phyloP scores from a whole-genome alignment of 1,140 invertebrate species.

The Sarcophaga bullata region DNA sequence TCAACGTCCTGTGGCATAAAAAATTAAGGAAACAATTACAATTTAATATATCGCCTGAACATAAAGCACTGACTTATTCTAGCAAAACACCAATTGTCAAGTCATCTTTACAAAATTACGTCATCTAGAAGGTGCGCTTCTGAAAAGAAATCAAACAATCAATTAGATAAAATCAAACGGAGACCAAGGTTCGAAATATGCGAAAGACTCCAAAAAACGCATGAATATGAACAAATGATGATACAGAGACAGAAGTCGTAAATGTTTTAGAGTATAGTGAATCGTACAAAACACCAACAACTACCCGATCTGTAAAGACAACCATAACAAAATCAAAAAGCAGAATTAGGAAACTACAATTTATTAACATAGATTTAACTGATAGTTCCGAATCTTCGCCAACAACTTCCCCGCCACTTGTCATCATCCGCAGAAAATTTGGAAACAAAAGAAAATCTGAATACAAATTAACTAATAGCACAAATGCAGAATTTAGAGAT shows the following conservation, averaged over 20 bases:
- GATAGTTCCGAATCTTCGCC: background rate
- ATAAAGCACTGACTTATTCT: background rate
- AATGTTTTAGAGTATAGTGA: background rate
- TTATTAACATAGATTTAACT: background rate
- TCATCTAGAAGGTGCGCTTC: background rate
- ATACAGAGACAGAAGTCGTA: background rate
- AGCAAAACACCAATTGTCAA: background rate
- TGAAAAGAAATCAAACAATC: background rate
- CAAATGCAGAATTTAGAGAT: slow-evolving; percentile 17
- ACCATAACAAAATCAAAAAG: background rate
- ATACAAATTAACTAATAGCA: background rate
- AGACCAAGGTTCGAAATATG: slow-evolving; percentile 29
- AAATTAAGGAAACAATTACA: background rate
- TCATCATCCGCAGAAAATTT: background rate
- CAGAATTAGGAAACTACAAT: background rate
- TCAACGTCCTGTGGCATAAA: background rate
- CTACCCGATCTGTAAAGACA: background rate
- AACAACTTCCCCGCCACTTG: background rate
- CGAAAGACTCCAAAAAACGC: slow-evolving; percentile 10
- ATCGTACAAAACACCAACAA: background rate
- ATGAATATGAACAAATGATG: background rate
- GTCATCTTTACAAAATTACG: no score
- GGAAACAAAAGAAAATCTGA: slow-evolving; percentile 17
- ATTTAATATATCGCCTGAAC: slow-evolving; percentile 16
- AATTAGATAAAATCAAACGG: background rate